Base-by-base conservation (phyloP, 2,113 vertebrate genomes). In the Larimichthys polyactis region DNA sequence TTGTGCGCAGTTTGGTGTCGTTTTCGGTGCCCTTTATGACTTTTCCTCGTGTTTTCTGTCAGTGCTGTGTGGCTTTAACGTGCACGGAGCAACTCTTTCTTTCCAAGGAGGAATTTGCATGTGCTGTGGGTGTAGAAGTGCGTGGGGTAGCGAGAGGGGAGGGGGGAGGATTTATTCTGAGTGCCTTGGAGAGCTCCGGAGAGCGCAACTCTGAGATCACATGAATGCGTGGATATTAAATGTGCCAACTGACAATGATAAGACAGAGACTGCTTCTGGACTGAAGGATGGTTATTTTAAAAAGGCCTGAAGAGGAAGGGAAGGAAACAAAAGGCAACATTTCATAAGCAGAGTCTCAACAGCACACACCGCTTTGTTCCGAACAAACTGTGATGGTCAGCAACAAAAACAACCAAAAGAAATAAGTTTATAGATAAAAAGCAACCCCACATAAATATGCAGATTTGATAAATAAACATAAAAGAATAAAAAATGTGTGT, bases 51-150 rank as follows among this genome's bases (percentile, higher is more conserved):
- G 27, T 78, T 58, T 55, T 40, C 8, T 4, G 6, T 63, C 66
- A 58, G n/a, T 4, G 44, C 36, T 48, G 32, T 22, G 44, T n/a
- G 49, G 78, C 46, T 82, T 77, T 63, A 75, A 36, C 48, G 20
- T 22, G 66, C 3, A 46, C 3, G 67, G 36, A 84, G 29, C 22
- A 84, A 79, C 84, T 87, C 36, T 68, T 44, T 19, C n/a, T 20
- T 44, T 15, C 15, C 12, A 4, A 81, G 55, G 68, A 78, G 10
- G 62, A 22, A 71, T 88, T 66, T 88, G 73, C 73, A 80, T 87
- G 84, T 58, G 64, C 67, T 75, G 91, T 92, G 91, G 87, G 84
- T 85, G 91, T 85, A 78, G 48, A 80, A 87, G 78, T 90, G 85
- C 79, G 91, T 86, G 91, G 83, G 89, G 74, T 40, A 40, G 7